Evolutionary conservation across 2,797 vertebrate species (phyloP).

Genomic region (Lerista edwardsae): DNA sequence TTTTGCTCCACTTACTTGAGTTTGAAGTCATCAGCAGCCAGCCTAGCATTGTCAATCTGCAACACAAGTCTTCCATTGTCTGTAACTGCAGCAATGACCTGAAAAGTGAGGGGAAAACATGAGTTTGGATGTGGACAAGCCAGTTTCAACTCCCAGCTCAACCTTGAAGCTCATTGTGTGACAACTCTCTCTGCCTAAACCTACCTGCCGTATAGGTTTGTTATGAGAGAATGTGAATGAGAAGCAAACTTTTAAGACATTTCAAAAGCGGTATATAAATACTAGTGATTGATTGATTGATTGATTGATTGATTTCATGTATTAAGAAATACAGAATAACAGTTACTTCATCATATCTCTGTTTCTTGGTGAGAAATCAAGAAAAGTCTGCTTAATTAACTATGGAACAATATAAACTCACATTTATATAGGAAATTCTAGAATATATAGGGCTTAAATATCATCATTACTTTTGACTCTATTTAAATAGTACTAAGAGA

Average conservation of each 20-base stretch:
- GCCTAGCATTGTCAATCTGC: slow-evolving; percentile 87
- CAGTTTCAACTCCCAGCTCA: not conserved
- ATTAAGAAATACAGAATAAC: not conserved
- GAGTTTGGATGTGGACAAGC: not conserved
- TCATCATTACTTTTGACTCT: not conserved
- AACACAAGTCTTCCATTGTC: slow-evolving; percentile 85
- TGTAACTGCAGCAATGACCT: slow-evolving; percentile 83
- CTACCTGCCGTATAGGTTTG: not conserved
- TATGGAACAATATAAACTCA: not conserved
- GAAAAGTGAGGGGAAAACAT: slow-evolving; percentile 18
- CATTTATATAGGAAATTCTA: not conserved
- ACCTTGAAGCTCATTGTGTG: not conserved
- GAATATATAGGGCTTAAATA: too few relatives aligned
- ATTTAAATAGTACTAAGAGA: not conserved
- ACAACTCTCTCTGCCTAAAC: not conserved
- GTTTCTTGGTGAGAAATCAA: not conserved
- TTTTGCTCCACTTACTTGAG: slow-evolving; percentile 81
- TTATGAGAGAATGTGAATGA: not conserved
- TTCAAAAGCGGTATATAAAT: too few relatives aligned
- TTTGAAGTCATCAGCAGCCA: slow-evolving; percentile 93
- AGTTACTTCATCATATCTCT: not conserved
- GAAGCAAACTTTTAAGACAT: not conserved
- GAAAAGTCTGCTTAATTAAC: not conserved
- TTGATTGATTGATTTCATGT: not conserved
- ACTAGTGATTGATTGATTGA: too few relatives aligned